Conservation (phyloP, 2,888 invertebrate genomes). For the Cecidostiba fungosa region DNA sequence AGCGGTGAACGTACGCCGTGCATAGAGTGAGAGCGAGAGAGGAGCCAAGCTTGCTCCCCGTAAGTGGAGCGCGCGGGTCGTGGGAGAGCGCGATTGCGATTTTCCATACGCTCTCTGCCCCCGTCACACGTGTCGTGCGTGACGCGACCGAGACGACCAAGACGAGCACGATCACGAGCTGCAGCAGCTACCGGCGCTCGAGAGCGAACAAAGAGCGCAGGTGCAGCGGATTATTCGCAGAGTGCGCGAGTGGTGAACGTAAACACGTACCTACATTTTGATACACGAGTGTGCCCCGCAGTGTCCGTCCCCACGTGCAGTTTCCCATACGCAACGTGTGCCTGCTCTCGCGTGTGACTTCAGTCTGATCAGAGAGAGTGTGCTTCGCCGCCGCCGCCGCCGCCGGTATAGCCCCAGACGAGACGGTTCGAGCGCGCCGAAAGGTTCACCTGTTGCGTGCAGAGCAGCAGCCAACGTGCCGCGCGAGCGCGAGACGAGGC, state of each 20-base stretch:
- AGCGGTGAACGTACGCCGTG: constrained; percentile 46
- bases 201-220: constrained; percentile 52
- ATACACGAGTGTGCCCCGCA: not conserved
- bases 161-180: not conserved
- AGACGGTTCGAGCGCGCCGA: constrained; percentile 39
- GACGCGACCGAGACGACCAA: not conserved
- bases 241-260: not conserved
- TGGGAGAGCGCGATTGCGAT: constrained; percentile 28
- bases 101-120: constrained; percentile 12
- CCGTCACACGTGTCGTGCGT: not conserved
- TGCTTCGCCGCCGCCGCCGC: not conserved
- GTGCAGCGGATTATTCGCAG: constrained; percentile 12
- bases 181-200: not conserved
- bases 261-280: not conserved
- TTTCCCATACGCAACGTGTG: not conserved
- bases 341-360: no score
- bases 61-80: constrained; percentile 35
- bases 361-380: not conserved
- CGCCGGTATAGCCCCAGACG: constrained; percentile 14
- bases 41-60: not conserved
- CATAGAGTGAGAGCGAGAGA: not conserved
- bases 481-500: constrained; percentile 10
- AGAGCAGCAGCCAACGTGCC: constrained; percentile 27
- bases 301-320: not conserved
- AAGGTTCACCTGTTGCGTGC: constrained; percentile 60